Conservation (phyloP, 2,797 vertebrate species). For the Microctenopoma steveboyesi region DNA sequence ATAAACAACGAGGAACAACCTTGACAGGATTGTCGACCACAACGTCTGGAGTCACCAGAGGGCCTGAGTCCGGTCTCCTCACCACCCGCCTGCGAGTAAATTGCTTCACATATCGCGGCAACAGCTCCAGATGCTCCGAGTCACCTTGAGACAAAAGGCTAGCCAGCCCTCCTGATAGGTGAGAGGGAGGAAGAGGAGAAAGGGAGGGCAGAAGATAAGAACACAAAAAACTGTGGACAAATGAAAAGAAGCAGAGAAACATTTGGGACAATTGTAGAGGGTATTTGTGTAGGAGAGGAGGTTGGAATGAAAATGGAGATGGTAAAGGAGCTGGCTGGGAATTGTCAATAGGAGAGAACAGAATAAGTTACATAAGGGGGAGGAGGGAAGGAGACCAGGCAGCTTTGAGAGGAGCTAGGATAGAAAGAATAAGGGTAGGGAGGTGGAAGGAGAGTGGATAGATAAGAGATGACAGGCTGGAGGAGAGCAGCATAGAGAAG, state of each 20-base stretch:
- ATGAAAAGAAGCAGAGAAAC: slow-evolving; percentile 20
- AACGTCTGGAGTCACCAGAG: slow-evolving; percentile 58
- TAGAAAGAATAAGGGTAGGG: slow-evolving; percentile 6
- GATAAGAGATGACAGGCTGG: background rate
- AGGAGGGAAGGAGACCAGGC: slow-evolving; percentile 10
- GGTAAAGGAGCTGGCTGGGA: slow-evolving; percentile 10
- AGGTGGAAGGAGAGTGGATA: background rate
- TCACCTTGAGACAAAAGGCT: slow-evolving; percentile 83
- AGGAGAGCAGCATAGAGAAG: slow-evolving; percentile 12
- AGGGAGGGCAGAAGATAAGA: slow-evolving; percentile 11
- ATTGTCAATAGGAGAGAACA: slow-evolving; percentile 22
- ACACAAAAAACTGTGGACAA: background rate
- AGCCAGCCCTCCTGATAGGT: slow-evolving; percentile 53
- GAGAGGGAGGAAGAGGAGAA: slow-evolving; percentile 31
- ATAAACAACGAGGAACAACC: slow-evolving; percentile 48
- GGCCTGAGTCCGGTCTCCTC: slow-evolving; percentile 59
- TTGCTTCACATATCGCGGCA: slow-evolving; percentile 69
- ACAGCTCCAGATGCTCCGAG: slow-evolving; percentile 79
- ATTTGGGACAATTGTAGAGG: slow-evolving; percentile 24
- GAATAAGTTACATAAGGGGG: slow-evolving; percentile 10
- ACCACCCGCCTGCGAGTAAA: slow-evolving; percentile 74
- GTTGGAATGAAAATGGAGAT: slow-evolving; percentile 17
- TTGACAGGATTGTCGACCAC: slow-evolving; percentile 52
- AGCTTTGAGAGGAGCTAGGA: slow-evolving; percentile 15
- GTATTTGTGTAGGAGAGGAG: slow-evolving; percentile 13